A percentile compares a stretch with the other conserved stretches of the same genome.
These are phyloP conservation scores for Pedetes capensis DNA, from an alignment of 2,113 vertebrate species.

Conservation along the genomic window DNA sequence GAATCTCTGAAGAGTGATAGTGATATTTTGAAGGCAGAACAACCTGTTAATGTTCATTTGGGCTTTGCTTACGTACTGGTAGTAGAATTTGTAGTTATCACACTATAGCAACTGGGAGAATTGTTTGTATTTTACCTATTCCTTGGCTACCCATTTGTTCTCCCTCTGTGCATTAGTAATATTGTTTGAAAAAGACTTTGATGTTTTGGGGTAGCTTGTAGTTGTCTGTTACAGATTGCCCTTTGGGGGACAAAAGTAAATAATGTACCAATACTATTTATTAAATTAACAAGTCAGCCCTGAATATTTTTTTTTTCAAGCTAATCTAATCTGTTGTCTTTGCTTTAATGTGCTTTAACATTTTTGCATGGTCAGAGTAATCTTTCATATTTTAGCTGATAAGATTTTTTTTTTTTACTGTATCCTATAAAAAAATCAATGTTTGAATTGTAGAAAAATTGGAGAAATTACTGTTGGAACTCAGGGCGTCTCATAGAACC, in stretches of 20 bases:
- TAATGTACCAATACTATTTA: not conserved
- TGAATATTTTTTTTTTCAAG: not conserved
- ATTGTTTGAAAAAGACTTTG: not conserved
- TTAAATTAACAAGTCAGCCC: not conserved
- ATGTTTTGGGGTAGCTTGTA: not conserved
- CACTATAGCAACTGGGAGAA: not conserved
- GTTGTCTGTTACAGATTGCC: not conserved
- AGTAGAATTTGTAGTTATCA: not conserved
- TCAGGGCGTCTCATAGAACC: not conserved
- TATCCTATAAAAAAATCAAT: not conserved
- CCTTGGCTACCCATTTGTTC: not conserved
- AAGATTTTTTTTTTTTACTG: not conserved
- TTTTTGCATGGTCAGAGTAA: not conserved
- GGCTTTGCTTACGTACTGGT: not conserved
- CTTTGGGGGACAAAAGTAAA: not conserved
- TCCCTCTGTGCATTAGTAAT: not conserved
- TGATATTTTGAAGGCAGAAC: not conserved
- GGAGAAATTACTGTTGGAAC: not conserved
- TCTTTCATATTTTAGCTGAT: not conserved
- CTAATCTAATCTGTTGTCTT: not conserved
- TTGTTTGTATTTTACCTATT: not conserved
- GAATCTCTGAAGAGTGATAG: not conserved
- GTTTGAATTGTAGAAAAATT: not conserved
- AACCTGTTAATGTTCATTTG: not conserved
- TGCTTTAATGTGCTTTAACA: not conserved